These are phyloP conservation scores for Marisa cornuarietis DNA, from an alignment of 1,140 invertebrate species.

Conservation along the genomic window DNA sequence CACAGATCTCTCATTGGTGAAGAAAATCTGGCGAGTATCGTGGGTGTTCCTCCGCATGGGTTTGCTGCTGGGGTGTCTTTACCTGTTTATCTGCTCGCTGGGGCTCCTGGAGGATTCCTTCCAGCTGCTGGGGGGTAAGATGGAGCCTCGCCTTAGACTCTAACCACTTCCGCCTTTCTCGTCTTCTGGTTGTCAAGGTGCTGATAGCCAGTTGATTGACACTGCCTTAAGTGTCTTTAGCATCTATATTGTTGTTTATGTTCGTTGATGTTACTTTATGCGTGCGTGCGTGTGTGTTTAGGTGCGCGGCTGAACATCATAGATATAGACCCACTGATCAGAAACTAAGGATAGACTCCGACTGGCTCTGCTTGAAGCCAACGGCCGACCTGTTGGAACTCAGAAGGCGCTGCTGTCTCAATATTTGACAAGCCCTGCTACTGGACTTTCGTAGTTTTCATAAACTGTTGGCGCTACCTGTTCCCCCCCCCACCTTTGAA, in stretches of 20 bases:
- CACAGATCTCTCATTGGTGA: not conserved
- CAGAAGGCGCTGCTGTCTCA: no score
- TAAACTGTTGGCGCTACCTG: no score
- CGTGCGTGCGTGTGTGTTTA: no score
- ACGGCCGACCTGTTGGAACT: no score
- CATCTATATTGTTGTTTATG: not conserved
- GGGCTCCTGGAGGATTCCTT: slow-evolving; percentile 72
- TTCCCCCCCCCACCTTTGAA: no score
- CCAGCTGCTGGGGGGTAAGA: slow-evolving; percentile 69
- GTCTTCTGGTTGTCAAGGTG: not conserved
- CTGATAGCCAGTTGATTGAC: not conserved
- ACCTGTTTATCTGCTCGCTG: slow-evolving; percentile 73
- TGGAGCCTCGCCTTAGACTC: not conserved
- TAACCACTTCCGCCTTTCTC: not conserved
- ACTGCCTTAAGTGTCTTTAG: not conserved
- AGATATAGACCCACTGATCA: no score
- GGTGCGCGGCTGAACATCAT: no score
- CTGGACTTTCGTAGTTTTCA: no score
- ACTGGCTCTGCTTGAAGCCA: no score
- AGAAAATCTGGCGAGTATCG: slow-evolving; percentile 10
- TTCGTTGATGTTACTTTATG: no score
- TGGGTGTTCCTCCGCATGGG: slow-evolving; percentile 25
- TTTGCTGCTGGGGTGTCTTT: slow-evolving; percentile 63
- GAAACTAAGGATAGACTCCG: no score
- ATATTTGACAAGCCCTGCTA: no score